Evolutionary conservation across 2,113 vertebrate species (phyloP), one percentile per base, ranked within the genome.

Genomic region (Elachura formosa): DNA sequence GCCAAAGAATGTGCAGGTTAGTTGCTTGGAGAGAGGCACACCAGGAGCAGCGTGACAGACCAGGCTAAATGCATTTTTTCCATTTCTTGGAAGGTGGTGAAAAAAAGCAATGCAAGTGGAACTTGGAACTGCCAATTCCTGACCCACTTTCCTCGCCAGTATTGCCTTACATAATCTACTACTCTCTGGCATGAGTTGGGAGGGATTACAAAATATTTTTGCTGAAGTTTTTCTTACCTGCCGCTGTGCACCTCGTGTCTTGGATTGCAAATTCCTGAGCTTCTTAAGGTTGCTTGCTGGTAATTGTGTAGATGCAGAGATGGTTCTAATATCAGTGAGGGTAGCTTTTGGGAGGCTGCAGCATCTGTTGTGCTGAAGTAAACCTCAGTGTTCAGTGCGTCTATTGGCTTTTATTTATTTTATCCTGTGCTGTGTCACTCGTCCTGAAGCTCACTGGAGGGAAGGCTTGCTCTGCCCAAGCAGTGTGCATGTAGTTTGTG

Each of bases 401-500:
- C 2, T 45, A 73, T 67, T 49, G 84, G 52, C 24, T 73, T 73
- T 76, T 61, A 59, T 54, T 75, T 19, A 66, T 51, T 81, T 71
- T 61, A n/a, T 76, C 43, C 54, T 4, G 7, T 91, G 15, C 73
- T 71, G 0, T 40, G 22, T 63, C 19, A 31, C 24, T 73, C 6
- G 41, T 24, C n/a, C 78, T 78, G 85, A 72, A 87, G 49, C n/a
- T 84, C 12, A 23, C 48, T 75, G 43, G 52, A 72, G 66, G 40
- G 55, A 36, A 56, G 5, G 14, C 36, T 72, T 68, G 48, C 82
- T 89, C 33, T 82, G 10, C 36, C 48, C 46, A 33, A 81, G 43
- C 9, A 9, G 43, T 78, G 0, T 18, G 24, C 12, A 8, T 0
- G 0, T 68, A 52, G 15, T 54, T 46, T 56, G 52, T 45, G 48